phyloP scores from a whole-genome alignment of 92 coral and sea anemone species.

The Epizoanthus fatuus region DNA sequence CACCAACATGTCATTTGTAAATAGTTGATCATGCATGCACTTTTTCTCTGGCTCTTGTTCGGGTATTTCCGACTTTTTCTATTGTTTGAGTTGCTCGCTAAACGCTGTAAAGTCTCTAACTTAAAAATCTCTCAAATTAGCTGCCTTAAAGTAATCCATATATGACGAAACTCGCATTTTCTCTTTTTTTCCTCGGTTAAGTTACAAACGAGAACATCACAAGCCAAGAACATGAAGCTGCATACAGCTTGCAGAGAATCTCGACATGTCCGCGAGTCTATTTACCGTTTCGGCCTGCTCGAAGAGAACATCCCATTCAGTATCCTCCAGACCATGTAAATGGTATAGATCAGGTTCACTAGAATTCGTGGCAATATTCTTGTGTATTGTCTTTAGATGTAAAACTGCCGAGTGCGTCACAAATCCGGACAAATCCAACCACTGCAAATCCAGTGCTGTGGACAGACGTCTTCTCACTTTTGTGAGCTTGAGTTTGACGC shows the following conservation, averaged over 20 bases:
- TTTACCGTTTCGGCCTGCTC: not conserved
- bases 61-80: no score
- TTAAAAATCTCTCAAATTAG: no score
- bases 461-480: not conserved
- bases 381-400: not conserved
- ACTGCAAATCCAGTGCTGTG: not conserved
- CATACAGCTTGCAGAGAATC: constrained; percentile 5
- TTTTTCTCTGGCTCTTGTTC: no score
- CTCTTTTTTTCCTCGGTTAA: no score
- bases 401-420: not conserved
- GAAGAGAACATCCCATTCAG: constrained; percentile 19
- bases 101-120: no score
- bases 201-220: not conserved
- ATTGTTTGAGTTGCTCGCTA: no score
- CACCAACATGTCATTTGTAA: no score
- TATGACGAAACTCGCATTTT: no score
- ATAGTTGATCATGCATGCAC: no score
- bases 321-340: no score
- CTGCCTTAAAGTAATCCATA: no score
- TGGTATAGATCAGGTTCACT: not conserved
- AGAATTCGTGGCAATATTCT: not conserved
- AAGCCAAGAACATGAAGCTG: not conserved
- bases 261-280: not conserved
- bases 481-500: constrained; percentile 17
- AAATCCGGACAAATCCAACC: not conserved